phyloP scores from a whole-genome alignment of 2,797 vertebrate genomes.

The Capromys pilorides region DNA sequence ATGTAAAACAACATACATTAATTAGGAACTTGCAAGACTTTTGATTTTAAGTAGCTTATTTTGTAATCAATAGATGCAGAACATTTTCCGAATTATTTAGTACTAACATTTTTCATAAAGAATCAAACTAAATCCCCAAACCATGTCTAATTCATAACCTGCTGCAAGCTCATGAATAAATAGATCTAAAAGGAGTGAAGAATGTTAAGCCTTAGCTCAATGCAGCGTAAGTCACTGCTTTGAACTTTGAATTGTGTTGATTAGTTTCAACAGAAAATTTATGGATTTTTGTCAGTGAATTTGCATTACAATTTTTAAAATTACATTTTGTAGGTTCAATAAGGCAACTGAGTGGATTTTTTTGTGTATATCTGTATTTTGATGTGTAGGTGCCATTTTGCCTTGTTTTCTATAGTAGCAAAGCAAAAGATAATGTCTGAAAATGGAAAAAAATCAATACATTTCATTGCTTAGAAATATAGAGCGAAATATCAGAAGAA shows the following conservation, averaged over 20 bases:
- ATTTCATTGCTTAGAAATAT: conserved; percentile 27
- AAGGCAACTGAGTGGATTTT: conserved; percentile 51
- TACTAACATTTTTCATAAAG: conserved; percentile 58
- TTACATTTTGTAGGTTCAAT: conserved; percentile 17
- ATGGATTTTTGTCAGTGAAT: conserved; percentile 71
- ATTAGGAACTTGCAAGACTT: conserved; percentile 64
- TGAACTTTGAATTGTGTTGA: conserved; percentile 78
- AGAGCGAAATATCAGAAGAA: conserved; percentile 31
- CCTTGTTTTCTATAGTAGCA: background rate
- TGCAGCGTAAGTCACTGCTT: conserved; percentile 57
- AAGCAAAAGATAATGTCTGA: conserved; percentile 53
- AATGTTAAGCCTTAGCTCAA: conserved; percentile 61
- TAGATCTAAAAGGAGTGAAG: conserved; percentile 27
- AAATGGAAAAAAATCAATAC: conserved; percentile 30
- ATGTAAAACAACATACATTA: conserved; percentile 53
- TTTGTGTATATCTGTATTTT: conserved; percentile 53
- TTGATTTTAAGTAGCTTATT: conserved; percentile 58
- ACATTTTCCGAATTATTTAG: conserved; percentile 66
- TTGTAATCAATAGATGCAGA: conserved; percentile 51
- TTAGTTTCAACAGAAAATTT: conserved; percentile 71
- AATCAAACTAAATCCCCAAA: conserved; percentile 57
- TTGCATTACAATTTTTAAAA: conserved; percentile 65
- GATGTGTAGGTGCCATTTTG: conserved; percentile 46
- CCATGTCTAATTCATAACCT: conserved; percentile 57
- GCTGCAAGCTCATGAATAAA: conserved; percentile 54